Evolutionary conservation across 2,888 invertebrate genomes (phyloP).

Genomic region (Vesta saturnalis): DNA sequence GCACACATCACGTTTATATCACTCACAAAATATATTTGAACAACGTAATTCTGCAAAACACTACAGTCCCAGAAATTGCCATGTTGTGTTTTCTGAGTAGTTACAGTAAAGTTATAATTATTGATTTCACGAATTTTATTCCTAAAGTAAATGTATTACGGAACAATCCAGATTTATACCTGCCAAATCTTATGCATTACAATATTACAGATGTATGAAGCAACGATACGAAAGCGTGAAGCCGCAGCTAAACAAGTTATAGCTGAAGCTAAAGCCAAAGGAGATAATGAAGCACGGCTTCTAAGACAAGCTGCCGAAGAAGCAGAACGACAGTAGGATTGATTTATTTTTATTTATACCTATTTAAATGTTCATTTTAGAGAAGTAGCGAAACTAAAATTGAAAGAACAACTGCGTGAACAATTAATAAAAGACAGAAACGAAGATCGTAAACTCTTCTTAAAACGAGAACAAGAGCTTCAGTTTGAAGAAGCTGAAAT

Average conservation of each 20-base stretch:
- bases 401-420: slow-evolving; percentile 53
- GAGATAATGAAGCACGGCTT: slow-evolving; percentile 62
- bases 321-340: slow-evolving; percentile 56
- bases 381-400: slow-evolving; percentile 57
- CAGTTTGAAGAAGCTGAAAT: slow-evolving; percentile 61
- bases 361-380: slow-evolving; percentile 49
- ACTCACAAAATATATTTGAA: too few relatives aligned
- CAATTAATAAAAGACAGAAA: slow-evolving; percentile 51
- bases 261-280: slow-evolving; percentile 61
- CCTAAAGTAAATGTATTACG: neutral
- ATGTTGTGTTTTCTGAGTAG: too few relatives aligned
- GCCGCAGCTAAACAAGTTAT: slow-evolving; percentile 63
- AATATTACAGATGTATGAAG: slow-evolving; percentile 58
- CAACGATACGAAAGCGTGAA: slow-evolving; percentile 62
- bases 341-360: neutral
- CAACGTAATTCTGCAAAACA: too few relatives aligned
- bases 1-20: too few relatives aligned
- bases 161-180: too few relatives aligned
- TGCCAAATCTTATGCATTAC: too few relatives aligned
- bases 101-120: too few relatives aligned
- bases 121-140: neutral
- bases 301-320: slow-evolving; percentile 65
- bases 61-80: too few relatives aligned
- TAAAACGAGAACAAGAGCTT: slow-evolving; percentile 54
- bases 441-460: slow-evolving; percentile 52